phyloP scores from a whole-genome alignment of 2,113 vertebrate species.

The Salvelinus sp. region DNA sequence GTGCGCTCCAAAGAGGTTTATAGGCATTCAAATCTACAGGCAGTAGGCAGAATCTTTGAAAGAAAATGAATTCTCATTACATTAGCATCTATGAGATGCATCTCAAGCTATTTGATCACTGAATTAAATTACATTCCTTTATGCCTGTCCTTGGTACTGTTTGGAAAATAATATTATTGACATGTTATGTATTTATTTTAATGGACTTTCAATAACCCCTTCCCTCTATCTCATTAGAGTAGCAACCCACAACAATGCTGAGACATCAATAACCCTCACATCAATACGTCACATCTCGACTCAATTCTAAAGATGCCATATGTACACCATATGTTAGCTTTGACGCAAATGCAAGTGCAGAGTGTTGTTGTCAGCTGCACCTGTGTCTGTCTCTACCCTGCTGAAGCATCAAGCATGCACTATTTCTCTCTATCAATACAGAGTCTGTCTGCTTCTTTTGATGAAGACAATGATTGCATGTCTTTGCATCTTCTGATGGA shows the following conservation, averaged over 20 bases:
- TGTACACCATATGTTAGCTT: neutral
- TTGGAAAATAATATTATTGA: neutral
- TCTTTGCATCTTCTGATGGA: neutral
- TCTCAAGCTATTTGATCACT: neutral
- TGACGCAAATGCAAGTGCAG: neutral
- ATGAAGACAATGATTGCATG: neutral
- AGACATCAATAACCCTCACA: neutral
- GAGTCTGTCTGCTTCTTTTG: neutral
- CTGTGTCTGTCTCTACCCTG: constrained; percentile 29
- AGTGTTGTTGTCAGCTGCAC: constrained; percentile 56
- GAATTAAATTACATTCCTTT: neutral
- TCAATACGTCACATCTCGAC: neutral
- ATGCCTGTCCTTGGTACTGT: neutral
- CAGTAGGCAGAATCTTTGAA: neutral
- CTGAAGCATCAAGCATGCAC: neutral
- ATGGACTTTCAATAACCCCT: too few species aligned
- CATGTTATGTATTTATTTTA: neutral
- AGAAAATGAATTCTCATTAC: neutral
- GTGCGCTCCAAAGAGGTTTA: neutral
- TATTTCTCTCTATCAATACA: neutral
- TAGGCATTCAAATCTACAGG: too few species aligned
- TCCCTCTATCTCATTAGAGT: too few species aligned
- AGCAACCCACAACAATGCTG: neutral
- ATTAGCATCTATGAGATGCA: neutral
- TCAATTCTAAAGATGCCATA: neutral